Percentiles rank a stretch among this genome's conserved stretches.
phyloP scores from a whole-genome alignment of 2,113 vertebrate genomes.

The Oxygymnocypris stewartii region DNA sequence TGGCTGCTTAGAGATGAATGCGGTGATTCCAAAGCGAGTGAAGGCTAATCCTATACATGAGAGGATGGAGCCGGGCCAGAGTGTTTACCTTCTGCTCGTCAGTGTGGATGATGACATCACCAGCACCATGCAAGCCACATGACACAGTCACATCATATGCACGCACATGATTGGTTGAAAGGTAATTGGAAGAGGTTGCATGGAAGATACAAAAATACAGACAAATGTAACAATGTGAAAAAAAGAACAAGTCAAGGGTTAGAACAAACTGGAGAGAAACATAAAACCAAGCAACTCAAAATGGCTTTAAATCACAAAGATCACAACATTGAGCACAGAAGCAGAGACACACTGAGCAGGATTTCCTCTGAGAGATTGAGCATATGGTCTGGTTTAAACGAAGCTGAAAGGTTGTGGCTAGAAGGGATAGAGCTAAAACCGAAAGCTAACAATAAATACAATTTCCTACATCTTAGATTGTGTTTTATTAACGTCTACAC shows the following conservation, averaged over 20 bases:
- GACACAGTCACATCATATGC: conserved; percentile 93
- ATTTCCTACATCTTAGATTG: no score
- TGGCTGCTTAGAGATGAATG: conserved; percentile 6
- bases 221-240: conserved; percentile 81
- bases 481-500: no score
- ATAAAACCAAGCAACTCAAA: conserved; percentile 43
- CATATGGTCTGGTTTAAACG: not conserved
- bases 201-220: conserved; percentile 82
- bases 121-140: conserved; percentile 96
- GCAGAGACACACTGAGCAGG: conserved; percentile 45
- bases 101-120: conserved; percentile 86
- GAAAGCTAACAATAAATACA: no score
- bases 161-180: conserved; percentile 92
- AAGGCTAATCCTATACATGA: conserved; percentile 43
- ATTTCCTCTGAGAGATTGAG: conserved; percentile 52
- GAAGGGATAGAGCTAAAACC: no score
- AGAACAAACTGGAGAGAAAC: conserved; percentile 61
- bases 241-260: conserved; percentile 80
- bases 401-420: not conserved
- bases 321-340: conserved; percentile 52
- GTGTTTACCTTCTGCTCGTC: conserved; percentile 92
- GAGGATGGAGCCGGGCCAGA: conserved; percentile 30
- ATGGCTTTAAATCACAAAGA: conserved; percentile 25
- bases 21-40: conserved; percentile 5
- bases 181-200: conserved; percentile 89